phyloP scores from a whole-genome alignment of 2,113 vertebrate species.

The Oncorhynchus clarkii region DNA sequence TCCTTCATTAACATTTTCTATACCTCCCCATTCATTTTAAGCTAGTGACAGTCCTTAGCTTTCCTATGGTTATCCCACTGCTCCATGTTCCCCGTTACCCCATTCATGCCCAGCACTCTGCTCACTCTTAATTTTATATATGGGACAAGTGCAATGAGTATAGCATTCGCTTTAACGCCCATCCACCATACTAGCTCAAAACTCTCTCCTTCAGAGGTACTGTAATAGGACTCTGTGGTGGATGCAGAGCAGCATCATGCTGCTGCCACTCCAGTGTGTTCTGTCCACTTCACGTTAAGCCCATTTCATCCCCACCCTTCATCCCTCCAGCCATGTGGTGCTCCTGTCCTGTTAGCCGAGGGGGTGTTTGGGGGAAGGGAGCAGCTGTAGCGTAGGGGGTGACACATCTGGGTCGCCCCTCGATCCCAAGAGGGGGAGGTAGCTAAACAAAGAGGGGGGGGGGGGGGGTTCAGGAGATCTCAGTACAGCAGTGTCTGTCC shows the following conservation, averaged over 20 bases:
- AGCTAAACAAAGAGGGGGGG: neutral
- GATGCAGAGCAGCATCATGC: no score
- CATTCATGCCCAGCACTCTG: neutral
- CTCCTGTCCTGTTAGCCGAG: neutral
- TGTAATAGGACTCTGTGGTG: neutral
- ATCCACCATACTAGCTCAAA: neutral
- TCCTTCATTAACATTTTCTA: slow-evolving; percentile 11
- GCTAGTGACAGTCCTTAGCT: neutral
- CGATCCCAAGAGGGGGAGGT: neutral
- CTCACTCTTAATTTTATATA: no score
- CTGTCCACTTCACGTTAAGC: neutral
- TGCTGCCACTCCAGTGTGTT: neutral
- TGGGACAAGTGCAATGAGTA: no score
- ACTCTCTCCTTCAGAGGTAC: neutral
- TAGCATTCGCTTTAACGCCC: neutral
- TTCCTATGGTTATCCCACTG: neutral
- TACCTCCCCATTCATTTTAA: neutral
- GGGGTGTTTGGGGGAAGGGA: neutral
- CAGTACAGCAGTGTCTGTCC: slow-evolving; percentile 35
- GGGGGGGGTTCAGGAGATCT: slow-evolving; percentile 45
- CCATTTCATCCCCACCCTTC: neutral
- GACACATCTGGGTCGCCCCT: neutral
- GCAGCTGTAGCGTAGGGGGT: neutral
- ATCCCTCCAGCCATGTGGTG: neutral
- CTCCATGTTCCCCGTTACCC: neutral